A percentile compares a stretch with the other conserved stretches of the same genome.
phyloP scores from a whole-genome alignment of 2,797 vertebrate species.

The Falco novaeseelandiae region DNA sequence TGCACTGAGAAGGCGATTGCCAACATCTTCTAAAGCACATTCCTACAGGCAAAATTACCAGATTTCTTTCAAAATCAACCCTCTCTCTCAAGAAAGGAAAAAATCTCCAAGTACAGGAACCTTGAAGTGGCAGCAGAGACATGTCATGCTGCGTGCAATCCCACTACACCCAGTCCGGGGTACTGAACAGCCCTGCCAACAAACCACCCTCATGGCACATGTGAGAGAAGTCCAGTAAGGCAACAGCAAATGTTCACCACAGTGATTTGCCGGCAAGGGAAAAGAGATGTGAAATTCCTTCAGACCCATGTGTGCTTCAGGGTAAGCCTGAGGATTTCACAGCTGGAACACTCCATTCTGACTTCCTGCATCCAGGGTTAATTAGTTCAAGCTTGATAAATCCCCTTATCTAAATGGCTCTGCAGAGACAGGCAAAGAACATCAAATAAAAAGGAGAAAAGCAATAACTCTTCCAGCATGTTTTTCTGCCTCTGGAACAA shows the following conservation, averaged over 20 bases:
- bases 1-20: neutral
- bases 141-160: neutral
- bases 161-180: neutral
- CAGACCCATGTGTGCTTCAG: neutral
- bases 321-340: constrained; percentile 12
- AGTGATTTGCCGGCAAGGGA: neutral
- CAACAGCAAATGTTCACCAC: neutral
- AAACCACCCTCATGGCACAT: neutral
- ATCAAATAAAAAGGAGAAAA: constrained; percentile 50
- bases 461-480: constrained; percentile 34
- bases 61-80: neutral
- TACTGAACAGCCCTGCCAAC: neutral
- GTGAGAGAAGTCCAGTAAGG: neutral
- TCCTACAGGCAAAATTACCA: neutral
- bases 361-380: constrained; percentile 53
- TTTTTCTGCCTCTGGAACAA: constrained; percentile 26
- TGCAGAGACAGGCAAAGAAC: constrained; percentile 47
- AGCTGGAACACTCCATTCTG: constrained; percentile 24
- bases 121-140: neutral
- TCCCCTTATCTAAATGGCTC: constrained; percentile 58
- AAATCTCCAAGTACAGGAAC: neutral
- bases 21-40: neutral
- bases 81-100: neutral
- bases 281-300: constrained; percentile 20
- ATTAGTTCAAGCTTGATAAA: constrained; percentile 66